Evolutionary conservation across 2,113 vertebrate species (phyloP), one percentile per base, ranked within the genome.

Genomic region (Pitta sordida): DNA sequence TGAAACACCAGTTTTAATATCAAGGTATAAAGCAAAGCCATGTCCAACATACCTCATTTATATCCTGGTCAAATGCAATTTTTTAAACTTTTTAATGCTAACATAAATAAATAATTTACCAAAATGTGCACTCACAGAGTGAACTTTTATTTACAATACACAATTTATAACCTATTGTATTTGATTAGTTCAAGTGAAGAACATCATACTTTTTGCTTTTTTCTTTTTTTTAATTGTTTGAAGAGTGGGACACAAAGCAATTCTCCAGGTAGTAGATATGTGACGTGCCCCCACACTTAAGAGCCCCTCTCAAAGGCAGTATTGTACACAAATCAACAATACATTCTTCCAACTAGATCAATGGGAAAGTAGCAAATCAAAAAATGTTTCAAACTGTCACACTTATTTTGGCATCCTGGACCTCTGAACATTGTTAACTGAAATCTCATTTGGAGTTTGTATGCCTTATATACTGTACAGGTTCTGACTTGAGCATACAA

Each of bases 51-150:
- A 97, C 91, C 91, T 98, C 95, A 97, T 95, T 98, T 98, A 96
- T 96, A 98, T 98, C 98, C 98, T 98, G 98, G 98, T 99, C 98
- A 98, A 98, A 99, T 99, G 98, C 98, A 98, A 97, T 97, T 97
- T 96, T 96, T 97, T 89, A 96, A 96, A 97, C 97, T 98, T 98
- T 98, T 98, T 98, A 99, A 99, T 98, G 98, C 98, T 98, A 99
- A 99, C 98, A 99, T 99, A 99, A 99, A 99, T 99, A 99, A 99
- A 99, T 99, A 99, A 99, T 98, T 99, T 99, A 99, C 99, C 99
- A 99, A 99, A 98, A 99, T 99, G 99, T 99, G 98, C 99, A 99
- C 99, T 99, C 99, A 99, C 99, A 99, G 99, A 99, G 99, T 99
- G 99, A 99, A 99, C 99, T 99, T 98, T 98, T 99, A 99, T 99